Conservation (phyloP, 2,113 vertebrate species). For the Dissostichus mawsoni region DNA sequence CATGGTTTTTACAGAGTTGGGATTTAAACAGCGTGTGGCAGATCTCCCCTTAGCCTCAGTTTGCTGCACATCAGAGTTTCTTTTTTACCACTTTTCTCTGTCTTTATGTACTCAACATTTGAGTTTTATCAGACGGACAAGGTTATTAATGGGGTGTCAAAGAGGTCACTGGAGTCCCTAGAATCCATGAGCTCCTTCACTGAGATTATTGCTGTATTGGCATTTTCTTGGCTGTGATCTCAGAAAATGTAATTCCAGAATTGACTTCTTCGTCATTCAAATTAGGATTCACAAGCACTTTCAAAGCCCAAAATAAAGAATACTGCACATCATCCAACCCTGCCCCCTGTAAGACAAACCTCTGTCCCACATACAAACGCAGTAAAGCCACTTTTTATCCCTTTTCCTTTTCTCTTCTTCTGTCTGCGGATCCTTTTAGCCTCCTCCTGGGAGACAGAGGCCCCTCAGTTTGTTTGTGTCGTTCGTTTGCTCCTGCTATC, state of each 20-base stretch:
- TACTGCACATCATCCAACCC: background rate
- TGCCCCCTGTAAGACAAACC: constrained; percentile 23
- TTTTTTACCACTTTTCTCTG: background rate
- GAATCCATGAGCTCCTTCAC: background rate
- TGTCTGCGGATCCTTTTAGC: constrained; percentile 55
- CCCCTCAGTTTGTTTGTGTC: constrained; percentile 66
- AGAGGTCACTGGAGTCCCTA: background rate
- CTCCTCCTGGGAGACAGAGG: constrained; percentile 59
- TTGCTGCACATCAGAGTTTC: background rate
- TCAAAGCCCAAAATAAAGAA: too few relatives aligned
- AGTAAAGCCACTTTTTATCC: constrained; percentile 43
- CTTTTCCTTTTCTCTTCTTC: constrained; percentile 31
- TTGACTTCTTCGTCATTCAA: too few relatives aligned
- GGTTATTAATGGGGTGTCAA: background rate
- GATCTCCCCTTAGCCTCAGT: background rate
- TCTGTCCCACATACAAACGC: constrained; percentile 41
- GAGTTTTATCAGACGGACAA: background rate
- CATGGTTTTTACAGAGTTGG: constrained; percentile 12
- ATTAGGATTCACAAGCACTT: too few relatives aligned
- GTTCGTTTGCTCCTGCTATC: constrained; percentile 47
- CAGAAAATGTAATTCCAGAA: too few relatives aligned
- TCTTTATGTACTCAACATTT: background rate
- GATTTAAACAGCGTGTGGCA: constrained; percentile 1
- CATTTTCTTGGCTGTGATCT: background rate
- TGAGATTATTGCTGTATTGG: background rate